These are phyloP conservation scores for Thalassoma bifasciatum DNA, from an alignment of 2,113 vertebrate species.

Conservation along the genomic window DNA sequence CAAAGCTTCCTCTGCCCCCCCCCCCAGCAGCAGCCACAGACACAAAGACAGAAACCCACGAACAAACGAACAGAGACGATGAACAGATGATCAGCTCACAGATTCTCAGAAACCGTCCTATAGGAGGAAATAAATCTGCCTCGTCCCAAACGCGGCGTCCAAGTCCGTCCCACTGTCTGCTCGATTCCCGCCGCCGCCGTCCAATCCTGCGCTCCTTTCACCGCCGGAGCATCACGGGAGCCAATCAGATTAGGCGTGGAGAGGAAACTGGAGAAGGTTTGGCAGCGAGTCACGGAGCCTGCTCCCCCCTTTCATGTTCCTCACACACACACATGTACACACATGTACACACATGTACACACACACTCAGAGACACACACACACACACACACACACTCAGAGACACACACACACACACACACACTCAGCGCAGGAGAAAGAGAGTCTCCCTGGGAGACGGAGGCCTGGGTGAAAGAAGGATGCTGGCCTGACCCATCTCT, in stretches of 20 bases:
- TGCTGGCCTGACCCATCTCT: slow-evolving; percentile 83
- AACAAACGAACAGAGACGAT: too few species aligned
- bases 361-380: slow-evolving; percentile 43
- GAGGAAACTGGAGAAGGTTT: slow-evolving; percentile 79
- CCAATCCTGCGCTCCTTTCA: slow-evolving; percentile 75
- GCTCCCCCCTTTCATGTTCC: slow-evolving; percentile 78
- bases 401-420: slow-evolving; percentile 55
- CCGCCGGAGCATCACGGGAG: slow-evolving; percentile 67
- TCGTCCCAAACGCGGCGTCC: slow-evolving; percentile 69
- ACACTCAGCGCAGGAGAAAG: slow-evolving; percentile 59
- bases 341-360: slow-evolving; percentile 46
- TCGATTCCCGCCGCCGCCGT: slow-evolving; percentile 65
- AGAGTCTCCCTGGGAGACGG: slow-evolving; percentile 82
- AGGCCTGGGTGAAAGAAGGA: slow-evolving; percentile 81
- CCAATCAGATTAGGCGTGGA: slow-evolving; percentile 82
- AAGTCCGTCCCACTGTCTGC: slow-evolving; percentile 62
- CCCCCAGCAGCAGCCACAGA: slow-evolving; percentile 22
- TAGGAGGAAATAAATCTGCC: slow-evolving; percentile 61
- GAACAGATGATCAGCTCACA: slow-evolving; percentile 40
- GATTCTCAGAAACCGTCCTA: slow-evolving; percentile 56
- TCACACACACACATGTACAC: slow-evolving; percentile 58
- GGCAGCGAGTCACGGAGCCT: slow-evolving; percentile 69
- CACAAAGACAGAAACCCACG: too few species aligned
- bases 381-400: slow-evolving; percentile 48
- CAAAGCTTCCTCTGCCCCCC: slow-evolving; percentile 73